Percentiles rank a stretch among this genome's conserved stretches.
Evolutionary conservation across 2,797 vertebrate genomes (phyloP).

Genomic region (Notolabrus celidotus): DNA sequence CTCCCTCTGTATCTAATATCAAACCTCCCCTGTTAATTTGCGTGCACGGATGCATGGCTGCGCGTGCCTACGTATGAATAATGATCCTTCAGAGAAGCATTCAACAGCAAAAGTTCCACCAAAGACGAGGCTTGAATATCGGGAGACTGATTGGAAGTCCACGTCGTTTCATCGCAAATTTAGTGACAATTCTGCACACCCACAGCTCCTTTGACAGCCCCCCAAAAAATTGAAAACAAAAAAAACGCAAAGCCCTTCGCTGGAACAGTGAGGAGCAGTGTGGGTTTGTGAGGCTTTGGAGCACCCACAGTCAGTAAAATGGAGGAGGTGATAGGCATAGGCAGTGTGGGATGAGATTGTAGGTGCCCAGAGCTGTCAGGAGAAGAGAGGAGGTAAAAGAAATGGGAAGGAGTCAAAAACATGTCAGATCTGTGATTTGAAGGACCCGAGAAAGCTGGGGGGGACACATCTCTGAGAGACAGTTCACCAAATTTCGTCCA

Average conservation of each 20-base stretch:
- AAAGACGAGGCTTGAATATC: not conserved
- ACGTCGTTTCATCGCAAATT: conserved; percentile 6
- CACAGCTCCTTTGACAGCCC: conserved; percentile 11
- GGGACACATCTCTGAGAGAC: conserved; percentile 2
- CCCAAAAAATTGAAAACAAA: not conserved
- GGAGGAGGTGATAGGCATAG: conserved; percentile 71
- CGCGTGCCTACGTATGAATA: conserved; percentile 5
- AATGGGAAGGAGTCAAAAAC: conserved; percentile 51
- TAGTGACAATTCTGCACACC: conserved; percentile 30
- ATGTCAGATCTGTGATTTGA: conserved; percentile 49
- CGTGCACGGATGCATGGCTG: not conserved
- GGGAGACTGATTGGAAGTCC: conserved; percentile 26
- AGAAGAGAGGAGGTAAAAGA: conserved; percentile 16
- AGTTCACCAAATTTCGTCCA: conserved; percentile 10
- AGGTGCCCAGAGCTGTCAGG: conserved; percentile 65
- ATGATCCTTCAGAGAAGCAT: conserved; percentile 21
- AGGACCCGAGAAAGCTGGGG: not conserved
- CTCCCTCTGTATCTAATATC: conserved; percentile 23
- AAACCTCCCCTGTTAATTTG: not conserved
- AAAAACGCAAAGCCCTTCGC: conserved; percentile 1
- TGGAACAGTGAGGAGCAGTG: conserved; percentile 45
- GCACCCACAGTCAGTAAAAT: conserved; percentile 71
- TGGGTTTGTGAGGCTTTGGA: conserved; percentile 59
- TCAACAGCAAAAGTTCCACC: conserved; percentile 47
- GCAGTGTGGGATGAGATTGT: conserved; percentile 73